Base-by-base conservation (phyloP, 2,888 invertebrate species). In the Ennomos fuscantarius region DNA sequence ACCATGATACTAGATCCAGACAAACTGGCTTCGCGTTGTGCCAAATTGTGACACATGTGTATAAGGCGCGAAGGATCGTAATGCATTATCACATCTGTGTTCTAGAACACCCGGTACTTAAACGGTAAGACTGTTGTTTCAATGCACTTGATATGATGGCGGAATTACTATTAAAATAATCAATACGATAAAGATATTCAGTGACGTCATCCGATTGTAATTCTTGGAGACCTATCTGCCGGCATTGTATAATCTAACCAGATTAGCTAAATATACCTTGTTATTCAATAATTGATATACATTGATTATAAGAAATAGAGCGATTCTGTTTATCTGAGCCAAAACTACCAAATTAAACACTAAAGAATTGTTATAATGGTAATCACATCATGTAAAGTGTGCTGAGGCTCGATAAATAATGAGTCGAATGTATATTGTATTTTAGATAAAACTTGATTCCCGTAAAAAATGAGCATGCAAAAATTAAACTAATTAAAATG, bases 181-280 rank as follows among this genome's bases (percentile, higher is more conserved):
- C 24, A 44, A 48, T 44, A 40, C 37, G 47, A 52, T 57, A 52
- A 36, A 44, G 9, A 33, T 8, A 11, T 44, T 37, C 2, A 1
- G 24, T 57, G 52, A 48, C 48, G 48, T 42, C 43, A 57, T 8
- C 35, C 34, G 47, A 48, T 46, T 36, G 40, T 15, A 41, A 8
- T 33, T 39, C 11, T 49, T 34, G 33, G 39, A 39, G 37, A 49
- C 43, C 37, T 42, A 57, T 57, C 37, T 47, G 44, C 55, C 41
- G 55, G 47, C 46, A 50, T 12, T 55, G 40, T 42, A 37, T 52
- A 51, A 51, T 57, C 46, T 51, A 36, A 9, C 10, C 8, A 45
- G 49, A 49, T 45, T 50, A 49, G 42, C 1, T 52, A 34, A 32
- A 33, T 39, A 39, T 50, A 50, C 13, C 33, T 33, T 39, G 44